Percentiles rank a stretch among this genome's conserved stretches.
Conservation (phyloP, 2,797 vertebrate genomes). For the Smutsia temminckii region DNA sequence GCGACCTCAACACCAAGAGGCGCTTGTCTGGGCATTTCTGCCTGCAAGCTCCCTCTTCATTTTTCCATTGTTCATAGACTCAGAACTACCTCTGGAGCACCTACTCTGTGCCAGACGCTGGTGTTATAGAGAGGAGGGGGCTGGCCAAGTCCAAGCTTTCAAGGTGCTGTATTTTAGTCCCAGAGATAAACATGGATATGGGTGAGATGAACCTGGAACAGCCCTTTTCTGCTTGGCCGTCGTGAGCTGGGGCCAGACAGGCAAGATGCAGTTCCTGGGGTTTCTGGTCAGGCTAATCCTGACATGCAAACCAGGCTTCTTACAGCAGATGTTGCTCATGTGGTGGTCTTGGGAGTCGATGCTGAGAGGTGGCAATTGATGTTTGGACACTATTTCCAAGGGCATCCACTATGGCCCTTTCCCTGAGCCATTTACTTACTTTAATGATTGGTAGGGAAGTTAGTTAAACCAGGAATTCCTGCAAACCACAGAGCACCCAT, state of each 20-base stretch:
- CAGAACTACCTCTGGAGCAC: no score
- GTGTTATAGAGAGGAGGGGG: fast-evolving
- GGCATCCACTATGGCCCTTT: fast-evolving
- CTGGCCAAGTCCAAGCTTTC: fast-evolving
- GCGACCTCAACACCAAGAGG: neutral
- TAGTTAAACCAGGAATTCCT: neutral
- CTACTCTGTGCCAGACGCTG: fast-evolving
- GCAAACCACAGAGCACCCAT: neutral
- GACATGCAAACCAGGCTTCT: no score
- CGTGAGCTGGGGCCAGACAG: neutral
- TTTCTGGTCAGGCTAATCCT: fast-evolving
- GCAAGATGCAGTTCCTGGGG: fast-evolving
- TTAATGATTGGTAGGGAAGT: neutral
- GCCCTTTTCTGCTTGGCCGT: no score
- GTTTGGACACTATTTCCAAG: neutral
- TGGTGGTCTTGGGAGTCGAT: no score
- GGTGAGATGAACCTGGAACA: no score
- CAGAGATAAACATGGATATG: neutral
- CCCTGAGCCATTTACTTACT: neutral
- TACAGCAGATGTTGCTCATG: fast-evolving
- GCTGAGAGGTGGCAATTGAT: neutral
- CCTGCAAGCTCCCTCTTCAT: neutral
- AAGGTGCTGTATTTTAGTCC: fast-evolving
- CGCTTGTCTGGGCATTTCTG: neutral
- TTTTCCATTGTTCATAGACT: neutral